A percentile compares a stretch with the other conserved stretches of the same genome.
phyloP scores from a whole-genome alignment of 1,140 invertebrate species.

The Helicoverpa zea region DNA sequence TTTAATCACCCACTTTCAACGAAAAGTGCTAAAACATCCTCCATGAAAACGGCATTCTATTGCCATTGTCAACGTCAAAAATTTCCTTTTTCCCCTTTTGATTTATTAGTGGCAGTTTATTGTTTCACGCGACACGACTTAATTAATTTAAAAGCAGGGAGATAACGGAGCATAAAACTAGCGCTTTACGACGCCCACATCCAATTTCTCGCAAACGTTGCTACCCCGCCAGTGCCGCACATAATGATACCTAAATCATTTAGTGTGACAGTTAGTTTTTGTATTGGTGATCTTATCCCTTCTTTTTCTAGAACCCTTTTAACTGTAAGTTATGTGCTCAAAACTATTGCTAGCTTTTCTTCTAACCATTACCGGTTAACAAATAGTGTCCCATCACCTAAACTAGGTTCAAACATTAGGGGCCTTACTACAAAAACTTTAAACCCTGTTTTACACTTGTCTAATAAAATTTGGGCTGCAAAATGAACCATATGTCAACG shows the following conservation, averaged over 20 bases:
- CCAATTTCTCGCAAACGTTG: slow-evolving; percentile 45
- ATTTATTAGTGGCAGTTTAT: slow-evolving; percentile 41
- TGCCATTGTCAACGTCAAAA: background rate
- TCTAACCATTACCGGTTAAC: no score
- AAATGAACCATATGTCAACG: no score
- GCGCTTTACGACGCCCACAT: slow-evolving; percentile 45
- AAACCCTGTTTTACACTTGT: no score
- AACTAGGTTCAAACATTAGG: no score
- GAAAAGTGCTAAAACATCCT: background rate
- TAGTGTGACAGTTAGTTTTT: slow-evolving; percentile 48
- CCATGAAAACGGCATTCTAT: background rate
- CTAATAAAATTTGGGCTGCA: no score
- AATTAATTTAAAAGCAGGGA: slow-evolving; percentile 42
- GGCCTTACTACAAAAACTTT: no score
- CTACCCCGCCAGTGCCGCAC: slow-evolving; percentile 37
- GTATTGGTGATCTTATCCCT: slow-evolving; percentile 16
- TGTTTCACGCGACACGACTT: slow-evolving; percentile 25
- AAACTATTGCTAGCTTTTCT: slow-evolving; percentile 3
- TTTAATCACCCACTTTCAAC: background rate
- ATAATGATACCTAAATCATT: slow-evolving; percentile 49
- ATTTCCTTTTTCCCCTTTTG: slow-evolving; percentile 3
- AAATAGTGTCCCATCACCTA: no score
- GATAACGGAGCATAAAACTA: slow-evolving; percentile 34
- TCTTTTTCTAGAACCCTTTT: slow-evolving; percentile 16
- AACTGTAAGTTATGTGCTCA: slow-evolving; percentile 38